Conservation (phyloP, 2,113 vertebrate species). For the Salvelinus fontinalis region DNA sequence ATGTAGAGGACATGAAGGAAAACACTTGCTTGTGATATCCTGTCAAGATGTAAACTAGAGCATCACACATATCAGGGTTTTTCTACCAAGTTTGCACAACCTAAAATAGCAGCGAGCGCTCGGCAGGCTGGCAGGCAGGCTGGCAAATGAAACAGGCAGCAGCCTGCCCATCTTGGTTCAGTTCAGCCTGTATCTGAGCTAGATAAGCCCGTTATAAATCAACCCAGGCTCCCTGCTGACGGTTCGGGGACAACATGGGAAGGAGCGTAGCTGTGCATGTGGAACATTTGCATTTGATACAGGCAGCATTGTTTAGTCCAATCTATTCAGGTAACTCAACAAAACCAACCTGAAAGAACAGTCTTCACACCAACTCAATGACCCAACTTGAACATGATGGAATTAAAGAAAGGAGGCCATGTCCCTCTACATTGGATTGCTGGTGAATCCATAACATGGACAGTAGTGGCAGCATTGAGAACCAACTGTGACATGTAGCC, state of each 20-base stretch:
- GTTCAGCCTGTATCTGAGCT: slow-evolving; percentile 46
- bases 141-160: slow-evolving; percentile 46
- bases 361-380: neutral
- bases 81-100: slow-evolving; percentile 61
- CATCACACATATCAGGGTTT: slow-evolving; percentile 32
- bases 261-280: slow-evolving; percentile 26
- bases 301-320: slow-evolving; percentile 17
- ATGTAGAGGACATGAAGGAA: too few relatives aligned
- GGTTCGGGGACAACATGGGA: slow-evolving; percentile 55
- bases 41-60: slow-evolving; percentile 8
- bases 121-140: too few relatives aligned
- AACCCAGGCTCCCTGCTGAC: slow-evolving; percentile 46
- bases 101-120: slow-evolving; percentile 61
- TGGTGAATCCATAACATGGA: neutral
- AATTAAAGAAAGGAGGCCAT: neutral
- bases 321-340: slow-evolving; percentile 11
- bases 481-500: too few relatives aligned
- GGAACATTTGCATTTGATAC: slow-evolving; percentile 49
- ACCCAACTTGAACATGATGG: neutral
- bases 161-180: slow-evolving; percentile 48
- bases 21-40: neutral
- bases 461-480: too few relatives aligned
- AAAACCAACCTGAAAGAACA: neutral
- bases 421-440: neutral
- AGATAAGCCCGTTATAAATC: slow-evolving; percentile 62